phyloP scores from a whole-genome alignment of 2,113 vertebrate genomes.

The Cariama cristata region DNA sequence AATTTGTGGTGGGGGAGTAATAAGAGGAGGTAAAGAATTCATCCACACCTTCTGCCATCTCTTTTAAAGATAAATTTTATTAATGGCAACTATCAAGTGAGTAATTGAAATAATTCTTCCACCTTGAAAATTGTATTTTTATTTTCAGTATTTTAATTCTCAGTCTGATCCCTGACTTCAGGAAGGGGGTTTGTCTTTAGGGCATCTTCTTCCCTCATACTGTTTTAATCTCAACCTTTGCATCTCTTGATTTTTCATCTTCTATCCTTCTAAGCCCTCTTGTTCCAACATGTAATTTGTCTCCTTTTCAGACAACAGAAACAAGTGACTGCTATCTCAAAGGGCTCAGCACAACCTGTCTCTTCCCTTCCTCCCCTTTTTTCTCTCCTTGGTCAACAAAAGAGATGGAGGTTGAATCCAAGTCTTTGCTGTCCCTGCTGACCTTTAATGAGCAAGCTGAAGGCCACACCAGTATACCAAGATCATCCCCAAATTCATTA shows the following conservation, averaged over 20 bases:
- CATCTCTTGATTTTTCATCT: neutral
- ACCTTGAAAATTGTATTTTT: neutral
- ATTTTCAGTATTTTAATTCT: neutral
- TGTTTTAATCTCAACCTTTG: neutral
- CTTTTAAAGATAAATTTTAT: neutral
- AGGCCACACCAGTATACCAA: neutral
- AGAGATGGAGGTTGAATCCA: neutral
- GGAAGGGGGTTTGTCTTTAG: neutral
- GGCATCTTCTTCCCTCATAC: neutral
- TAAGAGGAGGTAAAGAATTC: neutral
- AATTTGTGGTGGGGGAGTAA: neutral
- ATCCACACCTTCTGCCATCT: neutral
- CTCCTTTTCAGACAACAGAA: neutral
- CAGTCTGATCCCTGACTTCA: neutral
- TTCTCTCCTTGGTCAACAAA: neutral
- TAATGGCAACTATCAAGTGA: neutral
- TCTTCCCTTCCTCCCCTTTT: neutral
- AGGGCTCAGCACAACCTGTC: neutral
- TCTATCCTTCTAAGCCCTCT: neutral
- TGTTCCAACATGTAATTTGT: neutral
- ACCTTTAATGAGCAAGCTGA: neutral
- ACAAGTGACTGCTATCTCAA: neutral
- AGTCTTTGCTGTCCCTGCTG: neutral
- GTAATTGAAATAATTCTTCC: neutral
- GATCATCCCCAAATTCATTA: neutral